Base-by-base conservation (phyloP, 1,140 invertebrate genomes). In the Luehdorfia chinensis region DNA sequence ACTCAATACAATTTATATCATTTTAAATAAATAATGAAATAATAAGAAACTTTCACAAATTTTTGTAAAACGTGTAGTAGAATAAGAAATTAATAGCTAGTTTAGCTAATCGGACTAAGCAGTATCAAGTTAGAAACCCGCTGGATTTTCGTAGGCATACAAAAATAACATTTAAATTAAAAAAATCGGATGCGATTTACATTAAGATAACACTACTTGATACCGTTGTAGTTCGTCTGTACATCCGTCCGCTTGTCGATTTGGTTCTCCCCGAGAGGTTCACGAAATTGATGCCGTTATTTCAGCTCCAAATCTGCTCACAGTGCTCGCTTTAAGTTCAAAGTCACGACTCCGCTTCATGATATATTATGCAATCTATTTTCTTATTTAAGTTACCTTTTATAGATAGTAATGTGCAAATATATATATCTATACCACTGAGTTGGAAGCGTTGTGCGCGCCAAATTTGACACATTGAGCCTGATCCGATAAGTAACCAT, bases 261-360 rank as follows among this genome's bases (percentile, higher is more conserved):
- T 43, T 52, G 41, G 48, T 65, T 55, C 46, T 39, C 56, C 51
- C 50, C 46, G 45, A 47, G 53, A 54, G 53, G 50, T 66, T 56
- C 48, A 60, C 53, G 61, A 43, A 43, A 43, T 43, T 43, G 39
- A 6, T 43, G 23, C 67, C 67, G 64, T 68, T 81, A 85, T 56
- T 66, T 78, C 75, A 76, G 66, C 78, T 66, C 80, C 78, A 75
- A 85, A 85, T 80, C 80, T 81, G 75, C 75, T 67, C 73, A 77
- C 78, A 75, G 75, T 77, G 70, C 65, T 63, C 61, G 69, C 56
- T 65, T 58, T 61, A 80, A 77, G 71, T 75, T 70, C 71, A 66
- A 66, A 81, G 78, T 85, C 81, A 85, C 78, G 78, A 85, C 76
- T 59, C 61, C 46, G 61, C 67, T 63, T 63, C 39, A 28, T 28